Conservation (phyloP, 2,113 vertebrate genomes). For the Vidua macroura region DNA sequence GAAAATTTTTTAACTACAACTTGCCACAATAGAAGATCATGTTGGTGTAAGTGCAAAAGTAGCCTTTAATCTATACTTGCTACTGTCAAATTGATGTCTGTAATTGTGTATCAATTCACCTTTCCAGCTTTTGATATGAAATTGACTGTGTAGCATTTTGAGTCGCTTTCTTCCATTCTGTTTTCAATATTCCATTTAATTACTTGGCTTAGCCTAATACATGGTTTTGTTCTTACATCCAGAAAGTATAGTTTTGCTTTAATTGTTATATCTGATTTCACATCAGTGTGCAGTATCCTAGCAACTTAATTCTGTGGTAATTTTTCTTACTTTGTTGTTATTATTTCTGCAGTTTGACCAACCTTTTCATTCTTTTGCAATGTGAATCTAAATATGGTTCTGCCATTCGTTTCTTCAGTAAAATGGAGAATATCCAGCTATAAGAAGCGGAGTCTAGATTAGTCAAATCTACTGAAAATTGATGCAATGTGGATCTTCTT, state of each 20-base stretch:
- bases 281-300: constrained; percentile 67
- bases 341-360: background rate
- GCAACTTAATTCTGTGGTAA: constrained; percentile 63
- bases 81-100: constrained; percentile 45
- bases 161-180: constrained; percentile 56
- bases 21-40: background rate
- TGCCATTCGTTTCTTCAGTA: background rate
- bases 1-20: background rate
- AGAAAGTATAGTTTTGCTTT: constrained; percentile 66
- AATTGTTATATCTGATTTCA: constrained; percentile 77
- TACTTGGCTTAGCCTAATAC: constrained; percentile 68
- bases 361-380: background rate
- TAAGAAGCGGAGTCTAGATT: background rate
- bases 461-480: background rate
- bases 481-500: background rate
- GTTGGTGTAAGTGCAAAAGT: background rate
- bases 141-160: constrained; percentile 38
- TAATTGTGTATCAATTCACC: constrained; percentile 50
- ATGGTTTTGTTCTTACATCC: constrained; percentile 69
- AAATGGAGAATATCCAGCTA: background rate
- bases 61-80: constrained; percentile 30
- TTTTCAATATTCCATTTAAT: constrained; percentile 74
- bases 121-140: constrained; percentile 43
- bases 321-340: background rate
- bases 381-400: background rate